Conservation (phyloP, 2,888 invertebrate genomes). For the Aphidius colemani region DNA sequence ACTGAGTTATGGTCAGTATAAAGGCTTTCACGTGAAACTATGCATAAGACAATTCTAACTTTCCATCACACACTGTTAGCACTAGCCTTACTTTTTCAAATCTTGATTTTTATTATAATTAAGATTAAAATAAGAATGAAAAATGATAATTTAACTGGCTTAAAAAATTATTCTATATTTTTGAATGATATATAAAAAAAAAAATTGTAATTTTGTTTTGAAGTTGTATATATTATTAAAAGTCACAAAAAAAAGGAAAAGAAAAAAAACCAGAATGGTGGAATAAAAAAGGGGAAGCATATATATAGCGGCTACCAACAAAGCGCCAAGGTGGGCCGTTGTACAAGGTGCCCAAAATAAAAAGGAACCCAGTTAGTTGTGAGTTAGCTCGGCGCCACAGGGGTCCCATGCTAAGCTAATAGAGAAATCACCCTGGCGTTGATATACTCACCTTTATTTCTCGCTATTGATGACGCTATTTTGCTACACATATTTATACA, state of each 20-base stretch:
- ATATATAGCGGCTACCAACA: slow-evolving; percentile 44
- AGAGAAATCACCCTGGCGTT: slow-evolving; percentile 51
- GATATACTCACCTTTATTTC: slow-evolving; percentile 40
- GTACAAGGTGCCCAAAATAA: slow-evolving; percentile 25
- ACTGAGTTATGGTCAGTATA: slow-evolving; percentile 33
- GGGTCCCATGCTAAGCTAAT: slow-evolving; percentile 48
- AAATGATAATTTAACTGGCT: too few relatives aligned
- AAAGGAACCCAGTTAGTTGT: slow-evolving; percentile 32
- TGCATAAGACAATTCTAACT: slow-evolving; percentile 36
- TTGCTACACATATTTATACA: slow-evolving; percentile 28
- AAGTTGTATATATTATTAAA: background rate
- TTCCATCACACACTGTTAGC: slow-evolving; percentile 37
- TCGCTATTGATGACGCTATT: slow-evolving; percentile 45
- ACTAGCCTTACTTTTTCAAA: too few relatives aligned
- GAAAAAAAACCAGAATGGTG: slow-evolving; percentile 37
- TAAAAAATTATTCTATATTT: too few relatives aligned
- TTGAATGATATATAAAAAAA: too few relatives aligned
- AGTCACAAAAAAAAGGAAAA: background rate
- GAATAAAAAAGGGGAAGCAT: slow-evolving; percentile 16
- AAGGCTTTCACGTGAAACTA: slow-evolving; percentile 47
- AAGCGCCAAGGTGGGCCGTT: slow-evolving; percentile 45
- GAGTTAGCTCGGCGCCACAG: slow-evolving; percentile 41
- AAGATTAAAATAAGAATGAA: too few relatives aligned
- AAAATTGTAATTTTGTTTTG: background rate
- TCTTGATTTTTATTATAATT: too few relatives aligned